Conservation (phyloP, 2,113 vertebrate genomes). For the Elaphurus davidianus region DNA sequence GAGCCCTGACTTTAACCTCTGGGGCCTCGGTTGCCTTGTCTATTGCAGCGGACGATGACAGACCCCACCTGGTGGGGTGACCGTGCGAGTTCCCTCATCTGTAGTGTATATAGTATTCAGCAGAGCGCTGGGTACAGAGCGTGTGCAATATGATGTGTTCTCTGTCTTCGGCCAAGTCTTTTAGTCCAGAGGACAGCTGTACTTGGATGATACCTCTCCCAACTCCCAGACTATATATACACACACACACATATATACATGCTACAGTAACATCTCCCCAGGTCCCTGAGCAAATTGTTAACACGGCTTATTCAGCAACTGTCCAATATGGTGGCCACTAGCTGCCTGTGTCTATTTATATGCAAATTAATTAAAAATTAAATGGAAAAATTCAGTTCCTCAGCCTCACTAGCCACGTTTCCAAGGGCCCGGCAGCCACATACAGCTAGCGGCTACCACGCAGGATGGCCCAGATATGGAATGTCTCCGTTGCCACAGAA, state of each 20-base stretch:
- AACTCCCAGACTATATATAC: background rate
- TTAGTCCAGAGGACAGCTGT: background rate
- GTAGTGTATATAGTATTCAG: rapidly evolving
- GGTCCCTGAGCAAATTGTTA: background rate
- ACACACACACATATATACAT: background rate
- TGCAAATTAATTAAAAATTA: background rate
- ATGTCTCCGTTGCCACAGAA: background rate
- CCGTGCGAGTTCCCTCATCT: background rate
- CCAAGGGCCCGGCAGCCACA: background rate
- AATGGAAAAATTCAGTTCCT: background rate
- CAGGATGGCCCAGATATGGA: background rate
- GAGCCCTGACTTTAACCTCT: background rate
- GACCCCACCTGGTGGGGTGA: background rate
- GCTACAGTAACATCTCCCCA: background rate
- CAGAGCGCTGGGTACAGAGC: too few relatives aligned
- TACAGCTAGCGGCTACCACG: background rate
- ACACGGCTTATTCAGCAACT: background rate
- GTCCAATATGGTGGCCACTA: background rate
- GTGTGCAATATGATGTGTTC: rapidly evolving
- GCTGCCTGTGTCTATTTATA: background rate
- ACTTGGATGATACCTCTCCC: background rate
- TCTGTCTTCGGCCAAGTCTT: background rate
- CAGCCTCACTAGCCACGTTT: background rate
- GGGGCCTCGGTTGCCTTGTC: background rate
- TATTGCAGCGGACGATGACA: rapidly evolving